Percentiles rank a stretch among this genome's conserved stretches.
phyloP scores from a whole-genome alignment of 2,888 invertebrate genomes.

The Phymatocera aterrima region DNA sequence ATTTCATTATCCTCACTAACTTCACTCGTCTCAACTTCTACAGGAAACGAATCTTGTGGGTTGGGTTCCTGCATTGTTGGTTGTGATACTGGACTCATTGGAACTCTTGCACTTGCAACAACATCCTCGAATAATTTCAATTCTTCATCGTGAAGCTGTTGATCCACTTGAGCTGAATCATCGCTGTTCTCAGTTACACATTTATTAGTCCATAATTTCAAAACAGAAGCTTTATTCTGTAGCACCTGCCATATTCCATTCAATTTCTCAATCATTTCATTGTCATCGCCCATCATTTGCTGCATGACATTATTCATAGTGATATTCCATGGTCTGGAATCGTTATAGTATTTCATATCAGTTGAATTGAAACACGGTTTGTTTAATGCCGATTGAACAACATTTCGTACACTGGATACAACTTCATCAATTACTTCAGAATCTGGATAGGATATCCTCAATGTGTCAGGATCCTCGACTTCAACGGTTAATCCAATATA shows the following conservation, averaged over 20 bases:
- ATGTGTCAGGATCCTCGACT: slow-evolving; percentile 50
- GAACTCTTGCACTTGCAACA: not conserved
- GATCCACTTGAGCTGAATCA: not conserved
- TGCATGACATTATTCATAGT: slow-evolving; percentile 1
- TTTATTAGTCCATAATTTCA: not conserved
- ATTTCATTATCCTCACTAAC: slow-evolving; percentile 1
- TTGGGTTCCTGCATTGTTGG: not conserved
- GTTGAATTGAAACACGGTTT: slow-evolving; percentile 7
- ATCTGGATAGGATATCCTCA: slow-evolving; percentile 48
- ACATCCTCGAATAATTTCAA: slow-evolving; percentile 50
- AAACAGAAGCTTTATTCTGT: not conserved
- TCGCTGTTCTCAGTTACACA: not conserved
- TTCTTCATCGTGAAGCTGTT: slow-evolving; percentile 40
- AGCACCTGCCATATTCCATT: not conserved
- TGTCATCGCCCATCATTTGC: not conserved
- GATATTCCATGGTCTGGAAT: slow-evolving; percentile 46
- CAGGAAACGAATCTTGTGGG: not conserved
- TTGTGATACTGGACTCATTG: not conserved
- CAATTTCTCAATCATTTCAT: slow-evolving; percentile 21
- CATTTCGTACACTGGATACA: slow-evolving; percentile 54
- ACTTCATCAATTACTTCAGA: slow-evolving; percentile 56
- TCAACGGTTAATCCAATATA: slow-evolving; percentile 49
- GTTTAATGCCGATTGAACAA: slow-evolving; percentile 58
- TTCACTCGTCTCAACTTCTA: not conserved
- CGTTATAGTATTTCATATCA: slow-evolving; percentile 43